phyloP scores from a whole-genome alignment of 2,113 vertebrate species.

The Dicaeum eximium region DNA sequence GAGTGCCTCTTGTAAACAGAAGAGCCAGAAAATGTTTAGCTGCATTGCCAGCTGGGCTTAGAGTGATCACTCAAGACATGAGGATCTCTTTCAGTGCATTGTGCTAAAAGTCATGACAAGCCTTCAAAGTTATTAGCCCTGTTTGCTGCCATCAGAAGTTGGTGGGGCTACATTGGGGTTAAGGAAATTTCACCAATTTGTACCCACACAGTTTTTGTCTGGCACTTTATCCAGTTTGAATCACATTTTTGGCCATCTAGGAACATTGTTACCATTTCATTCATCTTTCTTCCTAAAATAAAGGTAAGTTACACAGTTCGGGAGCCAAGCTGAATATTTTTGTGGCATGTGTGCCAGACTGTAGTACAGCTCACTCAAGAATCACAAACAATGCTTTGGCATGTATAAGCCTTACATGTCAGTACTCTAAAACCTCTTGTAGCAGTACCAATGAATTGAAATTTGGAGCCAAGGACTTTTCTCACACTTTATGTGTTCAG shows the following conservation, averaged over 20 bases:
- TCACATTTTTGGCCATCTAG: not conserved
- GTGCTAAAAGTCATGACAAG: not conserved
- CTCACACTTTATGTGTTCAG: not conserved
- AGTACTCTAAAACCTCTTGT: not conserved
- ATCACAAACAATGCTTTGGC: not conserved
- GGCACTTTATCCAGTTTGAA: not conserved
- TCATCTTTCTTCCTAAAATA: not conserved
- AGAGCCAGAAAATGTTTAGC: not conserved
- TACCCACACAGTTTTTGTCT: not conserved
- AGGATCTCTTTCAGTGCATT: not conserved
- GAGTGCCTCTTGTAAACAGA: not conserved
- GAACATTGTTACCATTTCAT: not conserved
- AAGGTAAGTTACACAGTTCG: not conserved
- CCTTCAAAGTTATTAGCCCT: not conserved
- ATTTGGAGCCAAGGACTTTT: not conserved
- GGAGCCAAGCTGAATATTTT: constrained; percentile 17
- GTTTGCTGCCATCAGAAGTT: fast-evolving
- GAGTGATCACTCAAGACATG: not conserved
- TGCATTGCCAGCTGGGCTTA: not conserved
- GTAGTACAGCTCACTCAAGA: not conserved
- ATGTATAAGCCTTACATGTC: not conserved
- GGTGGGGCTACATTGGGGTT: not conserved
- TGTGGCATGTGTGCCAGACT: fast-evolving
- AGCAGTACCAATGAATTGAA: not conserved
- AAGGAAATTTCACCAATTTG: not conserved